These are phyloP conservation scores for Actias luna DNA, from an alignment of 2,888 invertebrate species.

Conservation along the genomic window DNA sequence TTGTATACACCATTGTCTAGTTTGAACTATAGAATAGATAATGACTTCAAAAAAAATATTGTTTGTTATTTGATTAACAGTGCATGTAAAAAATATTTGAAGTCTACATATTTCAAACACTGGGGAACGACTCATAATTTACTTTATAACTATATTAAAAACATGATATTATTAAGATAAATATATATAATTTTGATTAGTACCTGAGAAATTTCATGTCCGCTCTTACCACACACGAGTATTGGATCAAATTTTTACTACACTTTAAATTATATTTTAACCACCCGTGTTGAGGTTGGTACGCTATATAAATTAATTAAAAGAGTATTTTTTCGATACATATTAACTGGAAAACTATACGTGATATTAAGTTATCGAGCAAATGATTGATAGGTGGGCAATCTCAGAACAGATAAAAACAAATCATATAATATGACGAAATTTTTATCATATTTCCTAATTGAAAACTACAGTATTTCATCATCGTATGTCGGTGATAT, in stretches of 20 bases:
- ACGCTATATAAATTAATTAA: background rate
- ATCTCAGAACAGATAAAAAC: background rate
- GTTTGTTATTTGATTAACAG: background rate
- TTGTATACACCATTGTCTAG: background rate
- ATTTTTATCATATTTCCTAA: background rate
- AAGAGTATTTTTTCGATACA: background rate
- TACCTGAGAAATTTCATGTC: background rate
- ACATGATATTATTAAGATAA: background rate
- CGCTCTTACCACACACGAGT: background rate
- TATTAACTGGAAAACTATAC: background rate
- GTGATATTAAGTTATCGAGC: background rate
- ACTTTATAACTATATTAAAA: too few species aligned
- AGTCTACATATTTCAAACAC: too few species aligned
- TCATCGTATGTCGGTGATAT: background rate
- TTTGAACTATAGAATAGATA: background rate
- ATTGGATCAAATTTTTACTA: background rate
- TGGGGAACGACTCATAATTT: too few species aligned
- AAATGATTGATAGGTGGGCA: background rate
- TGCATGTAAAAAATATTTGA: too few species aligned
- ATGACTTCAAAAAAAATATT: background rate
- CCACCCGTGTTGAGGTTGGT: background rate
- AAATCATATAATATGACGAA: background rate
- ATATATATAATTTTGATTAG: background rate
- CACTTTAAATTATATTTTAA: background rate
- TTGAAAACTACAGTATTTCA: background rate